These are phyloP conservation scores for Brachyptera putata DNA, from an alignment of 2,888 invertebrate species.

Conservation along the genomic window DNA sequence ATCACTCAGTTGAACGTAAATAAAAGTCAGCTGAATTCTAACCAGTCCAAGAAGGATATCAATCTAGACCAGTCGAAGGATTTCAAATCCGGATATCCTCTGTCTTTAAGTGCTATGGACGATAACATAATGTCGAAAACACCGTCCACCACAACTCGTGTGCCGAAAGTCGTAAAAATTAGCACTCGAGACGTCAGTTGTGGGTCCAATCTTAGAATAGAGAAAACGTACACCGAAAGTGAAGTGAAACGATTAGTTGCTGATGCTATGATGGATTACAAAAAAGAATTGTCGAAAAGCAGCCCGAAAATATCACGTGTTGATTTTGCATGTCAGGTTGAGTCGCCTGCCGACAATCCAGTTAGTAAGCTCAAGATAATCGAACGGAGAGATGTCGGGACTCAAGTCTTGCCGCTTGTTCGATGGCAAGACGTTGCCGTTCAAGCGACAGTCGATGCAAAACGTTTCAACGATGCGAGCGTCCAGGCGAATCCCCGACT, in stretches of 20 bases:
- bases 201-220: background rate
- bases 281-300: background rate
- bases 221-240: constrained; percentile 1
- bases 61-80: background rate
- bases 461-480: constrained; percentile 29
- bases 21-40: background rate
- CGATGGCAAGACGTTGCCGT: constrained; percentile 23
- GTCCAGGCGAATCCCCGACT: constrained; percentile 24
- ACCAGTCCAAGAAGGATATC: background rate
- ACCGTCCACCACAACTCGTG: background rate
- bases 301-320: constrained; percentile 24
- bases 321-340: constrained; percentile 35
- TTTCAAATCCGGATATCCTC: background rate
- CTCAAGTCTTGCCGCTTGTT: background rate
- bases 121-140: background rate
- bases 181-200: background rate
- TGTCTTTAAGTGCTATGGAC: constrained; percentile 8
- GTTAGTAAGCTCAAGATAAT: background rate
- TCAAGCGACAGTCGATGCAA: constrained; percentile 29
- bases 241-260: constrained; percentile 10
- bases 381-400: background rate
- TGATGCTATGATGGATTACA: constrained; percentile 2
- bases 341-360: background rate
- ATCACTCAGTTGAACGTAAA: no score
- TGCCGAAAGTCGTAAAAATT: background rate